phyloP scores from a whole-genome alignment of 1,140 invertebrate genomes.

The Myzus persicae region DNA sequence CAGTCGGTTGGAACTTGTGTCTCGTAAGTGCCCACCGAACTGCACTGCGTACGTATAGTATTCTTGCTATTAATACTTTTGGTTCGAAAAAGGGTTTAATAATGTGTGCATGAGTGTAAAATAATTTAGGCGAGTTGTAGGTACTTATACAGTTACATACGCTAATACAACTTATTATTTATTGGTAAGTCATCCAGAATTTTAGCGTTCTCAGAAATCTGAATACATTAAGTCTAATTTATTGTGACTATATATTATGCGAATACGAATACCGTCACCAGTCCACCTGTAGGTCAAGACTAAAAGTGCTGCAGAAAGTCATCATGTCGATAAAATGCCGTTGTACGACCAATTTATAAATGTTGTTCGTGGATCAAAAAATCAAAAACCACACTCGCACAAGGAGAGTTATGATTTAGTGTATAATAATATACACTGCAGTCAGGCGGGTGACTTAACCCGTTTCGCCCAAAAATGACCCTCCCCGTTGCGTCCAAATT shows the following conservation, averaged over 20 bases:
- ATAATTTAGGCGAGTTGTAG: background rate
- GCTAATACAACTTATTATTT: too few relatives aligned
- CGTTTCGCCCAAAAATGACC: too few relatives aligned
- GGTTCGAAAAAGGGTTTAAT: background rate
- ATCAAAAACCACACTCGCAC: background rate
- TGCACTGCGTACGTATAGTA: background rate
- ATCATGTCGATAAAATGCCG: background rate
- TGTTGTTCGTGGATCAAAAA: background rate
- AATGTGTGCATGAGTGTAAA: background rate
- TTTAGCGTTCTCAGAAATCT: too few relatives aligned
- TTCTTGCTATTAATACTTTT: background rate
- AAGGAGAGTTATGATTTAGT: background rate
- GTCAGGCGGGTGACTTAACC: too few relatives aligned
- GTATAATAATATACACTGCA: background rate
- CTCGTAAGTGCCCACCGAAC: background rate
- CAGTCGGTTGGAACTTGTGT: background rate
- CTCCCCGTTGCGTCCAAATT: too few relatives aligned
- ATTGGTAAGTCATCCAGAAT: too few relatives aligned
- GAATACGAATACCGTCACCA: too few relatives aligned
- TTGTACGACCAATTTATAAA: background rate
- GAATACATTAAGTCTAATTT: too few relatives aligned
- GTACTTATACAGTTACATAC: background rate
- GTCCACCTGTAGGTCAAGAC: background rate
- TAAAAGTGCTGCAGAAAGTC: background rate
- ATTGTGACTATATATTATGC: too few relatives aligned